Evolutionary conservation across 2,797 vertebrate species (phyloP), one percentile per base, ranked within the genome.

Genomic region (Anas flavirostris): DNA sequence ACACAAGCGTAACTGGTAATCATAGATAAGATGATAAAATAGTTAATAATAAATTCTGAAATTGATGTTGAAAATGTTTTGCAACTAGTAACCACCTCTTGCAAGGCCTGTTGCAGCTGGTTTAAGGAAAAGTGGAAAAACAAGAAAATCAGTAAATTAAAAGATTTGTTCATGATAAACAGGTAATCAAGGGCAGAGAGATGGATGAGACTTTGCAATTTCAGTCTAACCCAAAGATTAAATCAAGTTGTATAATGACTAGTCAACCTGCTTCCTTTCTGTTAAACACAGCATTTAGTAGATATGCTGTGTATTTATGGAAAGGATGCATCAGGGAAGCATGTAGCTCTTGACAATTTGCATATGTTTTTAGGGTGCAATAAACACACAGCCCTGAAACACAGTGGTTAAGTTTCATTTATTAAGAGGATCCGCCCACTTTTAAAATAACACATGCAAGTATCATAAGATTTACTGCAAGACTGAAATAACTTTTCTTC

Each of bases 261-360:
- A 75, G 29, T 35, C 41, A 58, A 60, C 11, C 18, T 37, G 35
- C 5, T 80, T 75, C 10, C 41, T 78, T 78, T 80, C 72, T 2
- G 1, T 75, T 81, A 66, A 18, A 33, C 6, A 2, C 1, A 64
- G 50, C 16, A 59, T 58, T 85, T 62, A 58, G 5, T 50, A 41
- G n/a, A 33, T 33, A 52, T 9, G 29, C 26, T 31, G 22, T 11
- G 4, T 87, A 55, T 89, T 96, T 94, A 76, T 85, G 91, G 84
- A 89, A 94, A 91, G 66, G 48, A 74, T 75, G 74, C 29, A 64
- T 19, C 52, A 87, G 75, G 56, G 53, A 82, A 90, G 46, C 15
- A 56, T 79, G 25, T 29, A 85, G 68, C 64, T 88, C 52, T 75
- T 89, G 44, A 62, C 9, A 91, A 77, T 94, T 94, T 96, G 84